Percentiles rank a stretch among this genome's conserved stretches.
These are phyloP conservation scores for Caenorhabditis wallacei DNA, from an alignment of 2,888 invertebrate genomes.

Conservation along the genomic window DNA sequence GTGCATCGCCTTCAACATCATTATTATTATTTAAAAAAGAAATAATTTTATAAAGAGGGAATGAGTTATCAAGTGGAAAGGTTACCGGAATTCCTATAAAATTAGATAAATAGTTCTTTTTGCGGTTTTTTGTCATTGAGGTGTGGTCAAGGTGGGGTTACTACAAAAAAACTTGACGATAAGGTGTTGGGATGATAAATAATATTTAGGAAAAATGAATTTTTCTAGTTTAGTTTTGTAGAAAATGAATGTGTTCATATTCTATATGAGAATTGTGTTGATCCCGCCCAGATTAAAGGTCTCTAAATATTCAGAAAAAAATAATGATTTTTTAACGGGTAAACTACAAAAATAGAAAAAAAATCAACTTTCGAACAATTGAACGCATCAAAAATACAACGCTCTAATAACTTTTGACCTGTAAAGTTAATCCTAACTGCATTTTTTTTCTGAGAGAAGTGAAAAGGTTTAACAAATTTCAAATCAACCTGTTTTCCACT, in stretches of 20 bases:
- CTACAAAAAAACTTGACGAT: neutral
- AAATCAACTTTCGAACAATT: neutral
- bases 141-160: neutral
- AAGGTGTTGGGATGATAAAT: no score
- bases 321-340: no score
- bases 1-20: conserved; percentile 18
- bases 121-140: neutral
- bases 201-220: no score
- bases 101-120: neutral
- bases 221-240: no score
- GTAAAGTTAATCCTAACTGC: conserved; percentile 1
- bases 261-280: no score
- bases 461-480: neutral
- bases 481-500: neutral
- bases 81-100: neutral
- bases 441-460: neutral
- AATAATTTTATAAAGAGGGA: neutral
- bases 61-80: neutral
- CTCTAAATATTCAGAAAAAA: no score
- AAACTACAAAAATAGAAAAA: neutral
- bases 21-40: no score
- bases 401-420: conserved; percentile 32
- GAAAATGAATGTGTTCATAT: no score
- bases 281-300: no score
- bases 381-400: neutral